These are phyloP conservation scores for Pseudachorutes palmiensis DNA, from an alignment of 1,140 invertebrate genomes.

Conservation along the genomic window DNA sequence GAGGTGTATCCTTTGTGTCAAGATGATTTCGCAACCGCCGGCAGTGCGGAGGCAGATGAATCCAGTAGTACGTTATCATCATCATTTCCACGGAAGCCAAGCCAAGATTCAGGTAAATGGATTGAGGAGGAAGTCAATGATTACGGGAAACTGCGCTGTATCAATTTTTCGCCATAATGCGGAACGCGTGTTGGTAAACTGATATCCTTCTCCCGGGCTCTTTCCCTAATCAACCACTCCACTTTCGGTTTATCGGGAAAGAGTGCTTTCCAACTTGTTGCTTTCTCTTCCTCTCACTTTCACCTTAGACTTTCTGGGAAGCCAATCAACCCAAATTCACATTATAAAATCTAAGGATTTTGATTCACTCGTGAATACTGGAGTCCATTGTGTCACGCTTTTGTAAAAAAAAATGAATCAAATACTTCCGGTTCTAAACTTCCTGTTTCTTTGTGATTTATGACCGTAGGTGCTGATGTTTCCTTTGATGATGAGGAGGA, in stretches of 20 bases:
- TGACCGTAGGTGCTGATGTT: not conserved
- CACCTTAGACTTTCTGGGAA: not conserved
- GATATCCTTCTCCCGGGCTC: not conserved
- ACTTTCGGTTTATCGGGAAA: too few relatives aligned
- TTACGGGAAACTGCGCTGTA: not conserved
- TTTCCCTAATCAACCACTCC: not conserved
- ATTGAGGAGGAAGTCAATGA: not conserved
- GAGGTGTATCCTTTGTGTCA: not conserved
- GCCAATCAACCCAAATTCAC: too few relatives aligned
- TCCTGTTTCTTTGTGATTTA: not conserved
- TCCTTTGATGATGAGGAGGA: not conserved
- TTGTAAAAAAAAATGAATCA: too few relatives aligned
- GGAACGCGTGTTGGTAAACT: not conserved
- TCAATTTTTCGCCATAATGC: not conserved
- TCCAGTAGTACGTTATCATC: not conserved
- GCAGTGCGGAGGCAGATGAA: slow-evolving; percentile 1
- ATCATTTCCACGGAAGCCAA: slow-evolving; percentile 31
- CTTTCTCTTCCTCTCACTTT: slow-evolving; percentile 1
- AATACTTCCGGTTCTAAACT: not conserved
- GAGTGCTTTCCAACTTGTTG: too few relatives aligned
- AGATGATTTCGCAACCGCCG: too few relatives aligned
- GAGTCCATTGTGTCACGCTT: too few relatives aligned
- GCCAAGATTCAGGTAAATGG: slow-evolving; percentile 35
- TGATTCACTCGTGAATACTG: too few relatives aligned
- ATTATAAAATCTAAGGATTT: too few relatives aligned